A percentile compares a stretch with the other conserved stretches of the same genome.
phyloP scores from a whole-genome alignment of 2,888 invertebrate genomes.

The Sialis lutaria region DNA sequence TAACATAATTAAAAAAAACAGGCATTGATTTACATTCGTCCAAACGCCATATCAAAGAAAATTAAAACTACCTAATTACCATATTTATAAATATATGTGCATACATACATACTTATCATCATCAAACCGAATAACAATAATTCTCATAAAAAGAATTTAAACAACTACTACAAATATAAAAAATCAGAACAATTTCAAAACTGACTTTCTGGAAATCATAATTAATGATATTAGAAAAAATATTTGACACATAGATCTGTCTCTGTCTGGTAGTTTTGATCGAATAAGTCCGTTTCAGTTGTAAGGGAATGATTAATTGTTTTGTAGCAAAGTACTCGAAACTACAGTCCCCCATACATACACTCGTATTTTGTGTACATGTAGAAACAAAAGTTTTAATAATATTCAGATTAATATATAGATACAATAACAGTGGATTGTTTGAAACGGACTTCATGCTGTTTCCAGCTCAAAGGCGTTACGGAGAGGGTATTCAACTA shows the following conservation, averaged over 20 bases:
- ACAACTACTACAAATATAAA: no score
- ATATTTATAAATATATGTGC: no score
- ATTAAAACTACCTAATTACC: no score
- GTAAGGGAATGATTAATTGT: background rate
- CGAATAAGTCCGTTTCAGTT: background rate
- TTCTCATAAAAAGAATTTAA: no score
- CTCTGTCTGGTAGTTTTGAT: background rate
- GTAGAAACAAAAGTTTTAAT: background rate
- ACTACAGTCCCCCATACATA: background rate
- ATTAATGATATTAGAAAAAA: slow-evolving; percentile 6
- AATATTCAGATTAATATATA: background rate
- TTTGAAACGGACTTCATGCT: background rate
- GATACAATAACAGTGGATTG: background rate
- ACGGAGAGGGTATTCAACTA: background rate
- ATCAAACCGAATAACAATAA: no score
- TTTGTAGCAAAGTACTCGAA: background rate
- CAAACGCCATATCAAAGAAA: no score
- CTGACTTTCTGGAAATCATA: slow-evolving; percentile 5
- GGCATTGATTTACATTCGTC: no score
- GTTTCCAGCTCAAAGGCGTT: background rate
- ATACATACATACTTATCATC: no score
- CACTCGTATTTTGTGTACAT: background rate
- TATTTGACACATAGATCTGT: slow-evolving; percentile 5
- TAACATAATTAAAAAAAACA: no score
- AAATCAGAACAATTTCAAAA: background rate